Evolutionary conservation across 1,140 invertebrate genomes (phyloP).

Genomic region (Papilio polyxenes): DNA sequence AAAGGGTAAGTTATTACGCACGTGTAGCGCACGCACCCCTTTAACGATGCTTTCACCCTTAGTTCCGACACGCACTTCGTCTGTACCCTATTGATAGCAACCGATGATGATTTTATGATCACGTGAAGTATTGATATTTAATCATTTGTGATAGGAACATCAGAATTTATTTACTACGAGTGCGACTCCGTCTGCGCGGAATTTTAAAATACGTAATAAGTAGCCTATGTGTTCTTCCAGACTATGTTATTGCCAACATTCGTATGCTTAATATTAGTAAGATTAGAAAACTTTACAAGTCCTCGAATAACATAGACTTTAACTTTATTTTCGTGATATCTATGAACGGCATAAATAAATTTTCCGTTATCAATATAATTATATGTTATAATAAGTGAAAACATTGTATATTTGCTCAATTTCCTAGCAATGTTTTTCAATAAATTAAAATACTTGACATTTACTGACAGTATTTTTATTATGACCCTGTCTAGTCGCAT

Average conservation of each 20-base stretch:
- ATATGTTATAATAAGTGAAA: not conserved
- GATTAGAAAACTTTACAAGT: too few relatives aligned
- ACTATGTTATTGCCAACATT: too few relatives aligned
- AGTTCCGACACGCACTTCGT: conserved; percentile 49
- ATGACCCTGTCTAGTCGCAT: not conserved
- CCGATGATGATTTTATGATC: conserved; percentile 39
- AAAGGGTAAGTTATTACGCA: conserved; percentile 32
- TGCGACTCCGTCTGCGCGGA: too few relatives aligned
- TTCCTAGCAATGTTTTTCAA: conserved; percentile 16
- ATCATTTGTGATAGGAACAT: not conserved
- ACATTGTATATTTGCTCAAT: conserved; percentile 5
- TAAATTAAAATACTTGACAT: conserved; percentile 29
- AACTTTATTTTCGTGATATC: not conserved
- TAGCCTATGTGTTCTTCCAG: too few relatives aligned
- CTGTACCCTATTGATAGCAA: conserved; percentile 39
- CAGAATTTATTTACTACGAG: not conserved
- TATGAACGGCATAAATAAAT: not conserved
- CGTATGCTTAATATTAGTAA: too few relatives aligned
- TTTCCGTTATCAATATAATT: not conserved
- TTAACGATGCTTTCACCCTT: conserved; percentile 31
- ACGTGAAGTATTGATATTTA: not conserved
- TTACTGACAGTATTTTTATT: conserved; percentile 10
- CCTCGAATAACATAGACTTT: too few relatives aligned
- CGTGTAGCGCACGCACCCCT: conserved; percentile 35
- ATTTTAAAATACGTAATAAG: too few relatives aligned